Evolutionary conservation across 2,797 vertebrate species (phyloP).

Genomic region (Phylloscopus collybita): DNA sequence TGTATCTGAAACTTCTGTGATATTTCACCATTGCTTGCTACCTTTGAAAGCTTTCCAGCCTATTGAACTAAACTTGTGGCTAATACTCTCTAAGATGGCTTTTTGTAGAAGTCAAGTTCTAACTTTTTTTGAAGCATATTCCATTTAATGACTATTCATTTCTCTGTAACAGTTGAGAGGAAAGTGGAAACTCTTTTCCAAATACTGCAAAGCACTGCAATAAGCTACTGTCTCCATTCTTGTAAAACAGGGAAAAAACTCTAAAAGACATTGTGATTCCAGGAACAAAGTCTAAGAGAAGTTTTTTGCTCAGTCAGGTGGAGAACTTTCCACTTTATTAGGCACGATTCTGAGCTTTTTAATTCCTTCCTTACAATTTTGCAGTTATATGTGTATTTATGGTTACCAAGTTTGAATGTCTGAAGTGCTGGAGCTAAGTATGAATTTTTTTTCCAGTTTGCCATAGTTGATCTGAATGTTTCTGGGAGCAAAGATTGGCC

Average conservation of each 20-base stretch:
- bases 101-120: neutral
- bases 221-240: neutral
- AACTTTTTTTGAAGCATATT: neutral
- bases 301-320: neutral
- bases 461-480: neutral
- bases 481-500: neutral
- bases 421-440: neutral
- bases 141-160: neutral
- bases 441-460: neutral
- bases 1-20: neutral
- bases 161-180: neutral
- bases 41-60: neutral
- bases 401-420: neutral
- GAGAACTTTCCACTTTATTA: neutral
- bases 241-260: neutral
- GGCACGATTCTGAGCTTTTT: neutral
- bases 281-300: neutral
- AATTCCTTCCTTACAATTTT: neutral
- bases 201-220: neutral
- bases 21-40: neutral
- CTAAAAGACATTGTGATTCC: neutral
- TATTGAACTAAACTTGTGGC: neutral
- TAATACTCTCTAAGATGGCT: neutral
- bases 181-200: neutral
- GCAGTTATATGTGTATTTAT: neutral